phyloP scores from a whole-genome alignment of 2,797 vertebrate genomes.

The Helicolenus hilgendorfi region DNA sequence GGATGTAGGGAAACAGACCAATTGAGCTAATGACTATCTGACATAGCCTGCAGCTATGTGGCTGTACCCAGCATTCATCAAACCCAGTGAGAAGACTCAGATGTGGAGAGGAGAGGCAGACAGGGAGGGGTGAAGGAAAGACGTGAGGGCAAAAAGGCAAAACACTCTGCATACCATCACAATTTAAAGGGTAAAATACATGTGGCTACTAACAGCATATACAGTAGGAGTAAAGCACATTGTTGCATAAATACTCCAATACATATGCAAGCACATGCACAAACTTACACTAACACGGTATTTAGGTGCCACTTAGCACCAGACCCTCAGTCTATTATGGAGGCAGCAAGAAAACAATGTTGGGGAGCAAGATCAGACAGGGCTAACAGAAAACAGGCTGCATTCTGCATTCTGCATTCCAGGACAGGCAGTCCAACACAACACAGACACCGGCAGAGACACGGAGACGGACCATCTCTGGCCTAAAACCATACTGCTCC shows the following conservation, averaged over 20 bases:
- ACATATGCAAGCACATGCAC: conserved; percentile 17
- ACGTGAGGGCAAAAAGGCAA: conserved; percentile 25
- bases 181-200: conserved; percentile 32
- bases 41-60: conserved; percentile 69
- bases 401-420: conserved; percentile 79
- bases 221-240: conserved; percentile 32
- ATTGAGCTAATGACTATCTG: conserved; percentile 78
- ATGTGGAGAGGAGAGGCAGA: conserved; percentile 77
- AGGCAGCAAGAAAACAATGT: conserved; percentile 60
- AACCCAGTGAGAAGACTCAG: conserved; percentile 79
- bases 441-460: conserved; percentile 60
- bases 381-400: conserved; percentile 81
- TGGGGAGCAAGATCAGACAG: conserved; percentile 69
- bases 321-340: conserved; percentile 55
- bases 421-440: conserved; percentile 65
- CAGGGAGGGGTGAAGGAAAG: conserved; percentile 21
- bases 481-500: conserved; percentile 70
- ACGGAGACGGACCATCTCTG: conserved; percentile 66
- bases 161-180: conserved; percentile 21
- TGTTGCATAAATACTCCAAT: conserved; percentile 18
- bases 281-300: conserved; percentile 14
- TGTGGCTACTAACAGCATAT: conserved; percentile 13
- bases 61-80: conserved; percentile 80
- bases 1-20: conserved; percentile 62
- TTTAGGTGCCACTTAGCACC: conserved; percentile 60